These are phyloP conservation scores for Sebastes trivittatus DNA, from an alignment of 2,797 vertebrate species.

Conservation along the genomic window DNA sequence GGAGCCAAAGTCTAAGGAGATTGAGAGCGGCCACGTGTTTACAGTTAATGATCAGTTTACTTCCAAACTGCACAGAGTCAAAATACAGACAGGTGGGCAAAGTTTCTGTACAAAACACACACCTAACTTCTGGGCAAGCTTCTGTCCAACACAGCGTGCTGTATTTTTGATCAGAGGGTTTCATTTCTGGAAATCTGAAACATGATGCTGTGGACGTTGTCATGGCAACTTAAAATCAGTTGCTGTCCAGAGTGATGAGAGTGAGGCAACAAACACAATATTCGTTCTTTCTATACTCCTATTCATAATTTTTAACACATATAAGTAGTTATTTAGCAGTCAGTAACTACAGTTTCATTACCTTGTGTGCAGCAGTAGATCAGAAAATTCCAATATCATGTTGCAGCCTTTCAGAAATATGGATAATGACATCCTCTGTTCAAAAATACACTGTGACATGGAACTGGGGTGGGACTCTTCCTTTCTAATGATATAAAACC, in stretches of 20 bases:
- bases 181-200: not conserved
- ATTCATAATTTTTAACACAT: not conserved
- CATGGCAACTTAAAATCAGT: not conserved
- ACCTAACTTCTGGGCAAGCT: not conserved
- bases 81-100: slow-evolving; percentile 83
- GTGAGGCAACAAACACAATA: not conserved
- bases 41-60: slow-evolving; percentile 99
- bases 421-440: not conserved
- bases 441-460: not conserved
- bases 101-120: not conserved
- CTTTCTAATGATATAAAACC: not conserved
- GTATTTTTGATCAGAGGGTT: not conserved
- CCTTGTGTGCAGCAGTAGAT: not conserved
- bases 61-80: slow-evolving; percentile 98
- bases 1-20: slow-evolving; percentile 98
- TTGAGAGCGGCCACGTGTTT: slow-evolving; percentile 97
- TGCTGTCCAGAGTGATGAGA: not conserved
- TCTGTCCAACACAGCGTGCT: not conserved
- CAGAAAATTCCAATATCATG: not conserved
- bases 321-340: not conserved
- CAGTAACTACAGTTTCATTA: not conserved
- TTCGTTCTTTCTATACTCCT: not conserved
- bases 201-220: too few relatives aligned
- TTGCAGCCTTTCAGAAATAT: not conserved
- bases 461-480: not conserved